phyloP scores from a whole-genome alignment of 1,140 invertebrate genomes.

The Apolygus lucorum region DNA sequence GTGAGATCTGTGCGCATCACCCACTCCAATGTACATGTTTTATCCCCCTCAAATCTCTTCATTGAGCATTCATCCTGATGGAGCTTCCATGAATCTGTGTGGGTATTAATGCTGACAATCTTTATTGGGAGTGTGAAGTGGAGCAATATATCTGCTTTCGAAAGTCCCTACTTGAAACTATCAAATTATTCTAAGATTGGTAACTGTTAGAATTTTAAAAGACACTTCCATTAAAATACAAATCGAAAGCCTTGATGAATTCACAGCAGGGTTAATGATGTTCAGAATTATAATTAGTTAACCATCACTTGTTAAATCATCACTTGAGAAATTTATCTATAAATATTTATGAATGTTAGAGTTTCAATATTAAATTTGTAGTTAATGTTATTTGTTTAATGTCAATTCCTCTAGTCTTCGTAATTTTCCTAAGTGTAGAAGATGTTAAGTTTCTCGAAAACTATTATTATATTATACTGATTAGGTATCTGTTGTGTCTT shows the following conservation, averaged over 20 bases:
- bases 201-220: neutral
- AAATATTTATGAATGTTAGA: neutral
- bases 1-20: neutral
- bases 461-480: no score
- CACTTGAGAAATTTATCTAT: neutral
- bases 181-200: neutral
- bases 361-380: neutral
- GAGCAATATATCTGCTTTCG: neutral
- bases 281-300: constrained; percentile 5
- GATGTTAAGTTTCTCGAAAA: no score
- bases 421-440: neutral
- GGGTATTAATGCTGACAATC: neutral
- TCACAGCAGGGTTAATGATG: constrained; percentile 12
- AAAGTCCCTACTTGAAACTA: neutral
- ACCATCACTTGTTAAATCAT: constrained; percentile 8
- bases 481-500: constrained; percentile 4
- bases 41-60: no score
- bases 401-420: neutral
- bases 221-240: constrained; percentile 2
- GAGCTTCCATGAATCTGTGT: constrained; percentile 5
- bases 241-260: constrained; percentile 13
- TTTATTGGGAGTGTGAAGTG: neutral
- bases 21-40: neutral
- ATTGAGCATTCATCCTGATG: neutral
- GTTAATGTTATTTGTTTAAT: neutral